Evolutionary conservation across 2,797 vertebrate species (phyloP).

Genomic region (Poeciliopsis presidionis): DNA sequence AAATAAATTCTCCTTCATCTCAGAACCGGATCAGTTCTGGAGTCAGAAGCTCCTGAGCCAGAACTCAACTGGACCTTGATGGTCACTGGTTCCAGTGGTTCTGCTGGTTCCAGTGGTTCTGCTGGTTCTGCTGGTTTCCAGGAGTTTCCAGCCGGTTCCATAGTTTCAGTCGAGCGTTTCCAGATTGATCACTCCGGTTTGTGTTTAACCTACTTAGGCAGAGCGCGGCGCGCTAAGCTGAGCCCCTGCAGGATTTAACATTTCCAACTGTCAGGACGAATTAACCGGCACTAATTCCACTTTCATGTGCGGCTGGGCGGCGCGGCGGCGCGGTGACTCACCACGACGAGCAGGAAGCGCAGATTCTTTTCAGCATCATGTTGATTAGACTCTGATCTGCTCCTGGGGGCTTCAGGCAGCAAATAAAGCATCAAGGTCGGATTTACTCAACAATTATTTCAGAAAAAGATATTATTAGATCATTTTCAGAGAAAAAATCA

Average conservation of each 20-base stretch:
- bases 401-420: constrained; percentile 41
- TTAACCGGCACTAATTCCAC: constrained; percentile 82
- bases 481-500: neutral
- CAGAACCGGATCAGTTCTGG: neutral
- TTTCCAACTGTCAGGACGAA: constrained; percentile 85
- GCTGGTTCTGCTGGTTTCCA: neutral
- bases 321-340: constrained; percentile 57
- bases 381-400: constrained; percentile 65
- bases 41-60: neutral
- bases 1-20: neutral
- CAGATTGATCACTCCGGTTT: constrained; percentile 81
- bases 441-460: constrained; percentile 37
- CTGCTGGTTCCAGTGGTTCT: neutral
- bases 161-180: constrained; percentile 58
- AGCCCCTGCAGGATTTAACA: constrained; percentile 83
- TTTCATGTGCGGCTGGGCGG: constrained; percentile 77
- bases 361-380: constrained; percentile 66
- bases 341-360: constrained; percentile 48
- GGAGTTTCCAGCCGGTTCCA: constrained; percentile 28
- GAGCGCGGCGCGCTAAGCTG: constrained; percentile 71
- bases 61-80: neutral
- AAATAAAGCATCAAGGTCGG: constrained; percentile 16
- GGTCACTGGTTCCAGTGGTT: neutral
- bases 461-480: constrained; percentile 24
- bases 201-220: constrained; percentile 84